A percentile compares a stretch with the other conserved stretches of the same genome.
Evolutionary conservation across 2,797 vertebrate genomes (phyloP).

Genomic region (Poeciliopsis presidionis): DNA sequence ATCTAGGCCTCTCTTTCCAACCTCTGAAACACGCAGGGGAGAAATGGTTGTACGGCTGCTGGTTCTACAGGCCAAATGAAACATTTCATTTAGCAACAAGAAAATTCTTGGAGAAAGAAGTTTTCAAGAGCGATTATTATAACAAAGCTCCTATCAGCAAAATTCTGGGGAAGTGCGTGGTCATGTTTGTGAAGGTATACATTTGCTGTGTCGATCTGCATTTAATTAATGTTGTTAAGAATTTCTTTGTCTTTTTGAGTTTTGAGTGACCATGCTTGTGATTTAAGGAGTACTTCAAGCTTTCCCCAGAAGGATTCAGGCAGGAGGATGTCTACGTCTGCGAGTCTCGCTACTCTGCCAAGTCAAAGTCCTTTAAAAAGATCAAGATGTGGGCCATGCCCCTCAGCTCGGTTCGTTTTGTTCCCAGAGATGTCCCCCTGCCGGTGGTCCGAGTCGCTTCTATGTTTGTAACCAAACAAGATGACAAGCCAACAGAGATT

Average conservation of each 20-base stretch:
- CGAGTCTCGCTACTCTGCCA: slow-evolving; percentile 97
- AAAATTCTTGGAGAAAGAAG: slow-evolving; percentile 98
- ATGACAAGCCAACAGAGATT: slow-evolving; percentile 86
- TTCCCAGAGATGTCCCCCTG: slow-evolving; percentile 90
- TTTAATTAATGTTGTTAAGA: not conserved
- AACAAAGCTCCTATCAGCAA: slow-evolving; percentile 98
- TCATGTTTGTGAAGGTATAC: slow-evolving; percentile 98
- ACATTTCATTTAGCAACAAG: slow-evolving; percentile 97
- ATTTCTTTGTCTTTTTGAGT: not conserved
- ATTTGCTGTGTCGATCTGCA: not conserved
- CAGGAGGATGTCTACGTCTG: slow-evolving; percentile 96
- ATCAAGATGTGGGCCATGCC: slow-evolving; percentile 99
- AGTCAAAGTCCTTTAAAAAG: slow-evolving; percentile 98
- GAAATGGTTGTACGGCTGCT: slow-evolving; percentile 98
- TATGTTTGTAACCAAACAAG: slow-evolving; percentile 93
- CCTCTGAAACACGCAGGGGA: slow-evolving; percentile 82
- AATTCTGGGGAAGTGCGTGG: slow-evolving; percentile 98
- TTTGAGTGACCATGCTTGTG: slow-evolving; percentile 11
- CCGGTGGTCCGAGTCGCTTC: slow-evolving; percentile 97
- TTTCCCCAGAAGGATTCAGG: slow-evolving; percentile 93
- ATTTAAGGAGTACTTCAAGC: slow-evolving; percentile 95
- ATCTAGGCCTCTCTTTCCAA: not conserved
- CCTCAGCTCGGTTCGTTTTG: slow-evolving; percentile 91
- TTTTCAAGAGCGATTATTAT: slow-evolving; percentile 99
- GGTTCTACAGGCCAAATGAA: slow-evolving; percentile 99